phyloP scores from a whole-genome alignment of 2,888 invertebrate species.

The Corbicula japonica region DNA sequence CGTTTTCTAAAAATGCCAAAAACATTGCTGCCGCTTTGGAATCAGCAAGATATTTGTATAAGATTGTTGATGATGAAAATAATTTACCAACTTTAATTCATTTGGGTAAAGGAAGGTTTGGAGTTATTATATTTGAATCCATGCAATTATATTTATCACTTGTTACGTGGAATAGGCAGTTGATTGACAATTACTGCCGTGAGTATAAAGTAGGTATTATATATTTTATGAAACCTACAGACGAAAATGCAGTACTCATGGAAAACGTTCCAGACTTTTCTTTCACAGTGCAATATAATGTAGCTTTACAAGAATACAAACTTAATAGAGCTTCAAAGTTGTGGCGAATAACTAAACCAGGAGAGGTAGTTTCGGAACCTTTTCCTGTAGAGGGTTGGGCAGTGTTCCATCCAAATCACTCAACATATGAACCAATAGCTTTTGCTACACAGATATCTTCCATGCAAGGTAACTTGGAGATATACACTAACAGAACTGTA shows the following conservation, averaged over 20 bases:
- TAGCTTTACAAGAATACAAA: conserved; percentile 81
- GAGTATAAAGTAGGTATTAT: conserved; percentile 97
- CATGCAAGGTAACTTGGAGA: conserved; percentile 57
- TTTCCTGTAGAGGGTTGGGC: conserved; percentile 97
- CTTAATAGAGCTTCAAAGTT: conserved; percentile 79
- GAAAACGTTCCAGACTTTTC: conserved; percentile 91
- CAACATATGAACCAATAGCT: conserved; percentile 96
- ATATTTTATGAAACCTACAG: conserved; percentile 90
- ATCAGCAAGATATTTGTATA: conserved; percentile 97
- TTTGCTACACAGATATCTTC: conserved; percentile 89
- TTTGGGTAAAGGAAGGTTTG: conserved; percentile 97
- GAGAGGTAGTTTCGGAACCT: conserved; percentile 76
- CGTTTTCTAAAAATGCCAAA: conserved; percentile 95
- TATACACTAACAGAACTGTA: conserved; percentile 55
- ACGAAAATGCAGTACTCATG: conserved; percentile 70
- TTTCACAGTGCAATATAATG: conserved; percentile 90
- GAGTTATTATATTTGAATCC: conserved; percentile 98
- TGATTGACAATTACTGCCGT: conserved; percentile 98
- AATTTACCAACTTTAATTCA: conserved; percentile 97
- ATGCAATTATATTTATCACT: conserved; percentile 97
- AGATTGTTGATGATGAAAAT: conserved; percentile 97
- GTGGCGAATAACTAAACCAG: conserved; percentile 82
- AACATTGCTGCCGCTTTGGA: conserved; percentile 97
- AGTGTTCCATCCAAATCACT: conserved; percentile 96
- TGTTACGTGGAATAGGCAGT: conserved; percentile 98